phyloP scores from a whole-genome alignment of 2,888 invertebrate genomes.

The Eupithecia insigniata region DNA sequence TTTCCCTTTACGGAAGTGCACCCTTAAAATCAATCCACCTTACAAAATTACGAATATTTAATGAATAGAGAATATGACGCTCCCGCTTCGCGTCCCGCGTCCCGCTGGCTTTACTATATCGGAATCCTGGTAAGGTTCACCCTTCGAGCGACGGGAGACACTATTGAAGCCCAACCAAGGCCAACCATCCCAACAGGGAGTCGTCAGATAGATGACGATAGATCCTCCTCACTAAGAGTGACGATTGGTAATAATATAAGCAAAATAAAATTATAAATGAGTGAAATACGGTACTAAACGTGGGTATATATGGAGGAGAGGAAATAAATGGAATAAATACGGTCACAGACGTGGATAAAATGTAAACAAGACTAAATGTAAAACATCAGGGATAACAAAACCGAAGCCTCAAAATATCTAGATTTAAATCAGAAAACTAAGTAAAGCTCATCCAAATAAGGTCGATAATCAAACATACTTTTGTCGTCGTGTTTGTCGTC shows the following conservation, averaged over 20 bases:
- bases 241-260: not conserved
- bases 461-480: constrained; percentile 53
- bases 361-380: not conserved
- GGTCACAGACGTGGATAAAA: not conserved
- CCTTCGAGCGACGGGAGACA: not conserved
- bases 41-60: too few species aligned
- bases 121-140: not conserved
- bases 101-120: too few species aligned
- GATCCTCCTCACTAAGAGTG: not conserved
- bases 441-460: constrained; percentile 12
- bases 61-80: too few species aligned
- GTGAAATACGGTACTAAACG: not conserved
- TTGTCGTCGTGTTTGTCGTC: constrained; percentile 72
- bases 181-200: too few species aligned
- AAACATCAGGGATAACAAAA: not conserved
- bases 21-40: too few species aligned
- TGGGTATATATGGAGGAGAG: not conserved
- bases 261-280: not conserved
- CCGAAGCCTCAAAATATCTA: not conserved
- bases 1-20: too few species aligned
- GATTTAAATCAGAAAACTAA: not conserved
- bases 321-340: not conserved
- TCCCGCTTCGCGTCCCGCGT: too few species aligned
- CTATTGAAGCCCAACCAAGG: not conserved
- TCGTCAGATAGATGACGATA: too few species aligned